Conservation (phyloP, 1,140 invertebrate genomes). For the Artemia franciscana region DNA sequence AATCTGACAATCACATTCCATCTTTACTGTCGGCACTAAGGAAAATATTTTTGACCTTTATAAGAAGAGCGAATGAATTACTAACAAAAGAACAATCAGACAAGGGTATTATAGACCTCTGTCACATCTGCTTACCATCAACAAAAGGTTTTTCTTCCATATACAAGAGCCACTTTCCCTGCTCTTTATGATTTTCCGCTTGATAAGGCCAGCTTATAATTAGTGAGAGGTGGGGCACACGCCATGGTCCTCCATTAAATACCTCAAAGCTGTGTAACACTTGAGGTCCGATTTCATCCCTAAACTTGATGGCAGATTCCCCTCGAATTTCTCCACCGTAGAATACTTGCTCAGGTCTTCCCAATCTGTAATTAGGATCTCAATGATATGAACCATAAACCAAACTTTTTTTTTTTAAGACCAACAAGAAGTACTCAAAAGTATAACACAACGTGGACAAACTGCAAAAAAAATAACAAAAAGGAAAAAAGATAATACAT, state of each 20-base stretch:
- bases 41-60: too few species aligned
- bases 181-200: conserved; percentile 42
- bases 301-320: conserved; percentile 51
- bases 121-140: conserved; percentile 39
- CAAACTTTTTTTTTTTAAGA: background rate
- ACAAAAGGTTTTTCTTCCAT: conserved; percentile 51
- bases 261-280: conserved; percentile 65
- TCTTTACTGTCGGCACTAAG: too few species aligned
- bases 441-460: conserved; percentile 3
- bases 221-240: conserved; percentile 48
- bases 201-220: conserved; percentile 71
- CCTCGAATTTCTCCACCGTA: conserved; percentile 62
- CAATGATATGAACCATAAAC: background rate
- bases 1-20: too few species aligned
- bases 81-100: too few species aligned
- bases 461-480: too few species aligned
- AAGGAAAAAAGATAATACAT: too few species aligned
- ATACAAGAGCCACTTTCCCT: conserved; percentile 76
- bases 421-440: background rate
- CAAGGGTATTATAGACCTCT: too few species aligned
- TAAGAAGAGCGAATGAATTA: too few species aligned
- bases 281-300: conserved; percentile 60
- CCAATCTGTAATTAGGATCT: conserved; percentile 24
- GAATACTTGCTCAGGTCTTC: conserved; percentile 47
- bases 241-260: conserved; percentile 66